Conservation (phyloP, 2,113 vertebrate genomes). For the Epinephelus moara region DNA sequence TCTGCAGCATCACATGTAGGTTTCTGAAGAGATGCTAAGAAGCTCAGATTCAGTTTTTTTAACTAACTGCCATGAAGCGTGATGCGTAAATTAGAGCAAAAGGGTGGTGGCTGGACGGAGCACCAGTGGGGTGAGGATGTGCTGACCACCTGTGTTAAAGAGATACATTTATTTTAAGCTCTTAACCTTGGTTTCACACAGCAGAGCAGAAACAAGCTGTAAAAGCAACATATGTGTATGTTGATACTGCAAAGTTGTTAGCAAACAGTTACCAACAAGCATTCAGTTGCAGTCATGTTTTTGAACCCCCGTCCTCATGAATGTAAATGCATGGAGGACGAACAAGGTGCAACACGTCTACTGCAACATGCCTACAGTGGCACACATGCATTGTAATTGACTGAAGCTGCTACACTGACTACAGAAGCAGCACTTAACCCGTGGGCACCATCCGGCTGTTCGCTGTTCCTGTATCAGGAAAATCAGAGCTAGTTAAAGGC, state of each 20-base stretch:
- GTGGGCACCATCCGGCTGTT: too few relatives aligned
- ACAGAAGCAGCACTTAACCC: too few relatives aligned
- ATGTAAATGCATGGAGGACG: background rate
- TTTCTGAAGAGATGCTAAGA: slow-evolving; percentile 15
- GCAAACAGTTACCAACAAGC: background rate
- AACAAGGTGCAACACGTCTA: too few relatives aligned
- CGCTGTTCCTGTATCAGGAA: too few relatives aligned
- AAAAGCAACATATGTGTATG: background rate
- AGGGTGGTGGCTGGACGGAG: background rate
- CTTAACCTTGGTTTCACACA: background rate
- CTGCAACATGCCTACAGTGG: too few relatives aligned
- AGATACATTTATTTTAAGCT: background rate
- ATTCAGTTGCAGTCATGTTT: too few relatives aligned
- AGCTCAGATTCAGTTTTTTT: background rate
- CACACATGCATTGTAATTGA: too few relatives aligned
- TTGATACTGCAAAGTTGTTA: background rate
- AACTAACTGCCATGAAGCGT: background rate
- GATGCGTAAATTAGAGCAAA: background rate
- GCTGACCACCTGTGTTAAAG: background rate
- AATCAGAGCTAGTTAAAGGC: too few relatives aligned
- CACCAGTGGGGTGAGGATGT: background rate
- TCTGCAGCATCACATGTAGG: slow-evolving; percentile 13
- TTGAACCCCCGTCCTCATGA: background rate
- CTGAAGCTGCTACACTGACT: too few relatives aligned
- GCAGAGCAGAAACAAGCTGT: background rate